Conservation (phyloP, 2,113 vertebrate species). For the Scatophagus argus region DNA sequence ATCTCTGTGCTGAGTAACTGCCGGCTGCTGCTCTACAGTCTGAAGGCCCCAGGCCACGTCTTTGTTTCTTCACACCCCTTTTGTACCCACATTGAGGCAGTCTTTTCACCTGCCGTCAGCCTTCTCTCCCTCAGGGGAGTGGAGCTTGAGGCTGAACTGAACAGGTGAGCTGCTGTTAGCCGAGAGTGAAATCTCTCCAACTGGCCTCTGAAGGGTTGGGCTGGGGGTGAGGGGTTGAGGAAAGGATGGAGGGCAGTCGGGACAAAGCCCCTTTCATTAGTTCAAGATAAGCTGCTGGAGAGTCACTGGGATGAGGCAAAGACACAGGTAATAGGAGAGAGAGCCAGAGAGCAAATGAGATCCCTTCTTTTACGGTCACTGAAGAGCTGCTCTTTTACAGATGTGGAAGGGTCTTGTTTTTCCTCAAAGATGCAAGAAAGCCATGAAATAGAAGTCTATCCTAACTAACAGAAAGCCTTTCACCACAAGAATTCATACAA, state of each 20-base stretch:
- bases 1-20: slow-evolving; percentile 44
- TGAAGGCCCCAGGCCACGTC: slow-evolving; percentile 40
- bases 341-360: slow-evolving; percentile 35
- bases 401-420: slow-evolving; percentile 40
- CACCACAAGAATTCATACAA: slow-evolving; percentile 28
- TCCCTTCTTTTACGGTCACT: slow-evolving; percentile 37
- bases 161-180: slow-evolving; percentile 76
- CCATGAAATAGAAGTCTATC: slow-evolving; percentile 43
- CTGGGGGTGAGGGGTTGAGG: slow-evolving; percentile 41
- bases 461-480: slow-evolving; percentile 56
- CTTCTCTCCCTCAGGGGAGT: slow-evolving; percentile 66
- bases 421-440: slow-evolving; percentile 44
- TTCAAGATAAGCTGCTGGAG: slow-evolving; percentile 64
- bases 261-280: slow-evolving; percentile 85
- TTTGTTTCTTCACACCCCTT: slow-evolving; percentile 82
- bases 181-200: slow-evolving; percentile 67
- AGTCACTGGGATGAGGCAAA: slow-evolving; percentile 69
- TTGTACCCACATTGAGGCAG: slow-evolving; percentile 64
- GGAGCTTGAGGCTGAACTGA: slow-evolving; percentile 50
- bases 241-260: slow-evolving; percentile 43
- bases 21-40: slow-evolving; percentile 47
- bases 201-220: slow-evolving; percentile 60
- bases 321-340: slow-evolving; percentile 66
- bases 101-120: slow-evolving; percentile 70
- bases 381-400: slow-evolving; percentile 59